A percentile compares a stretch with the other conserved stretches of the same genome.
These are phyloP conservation scores for Acridotheres tristis DNA, from an alignment of 2,797 vertebrate genomes.

Conservation along the genomic window DNA sequence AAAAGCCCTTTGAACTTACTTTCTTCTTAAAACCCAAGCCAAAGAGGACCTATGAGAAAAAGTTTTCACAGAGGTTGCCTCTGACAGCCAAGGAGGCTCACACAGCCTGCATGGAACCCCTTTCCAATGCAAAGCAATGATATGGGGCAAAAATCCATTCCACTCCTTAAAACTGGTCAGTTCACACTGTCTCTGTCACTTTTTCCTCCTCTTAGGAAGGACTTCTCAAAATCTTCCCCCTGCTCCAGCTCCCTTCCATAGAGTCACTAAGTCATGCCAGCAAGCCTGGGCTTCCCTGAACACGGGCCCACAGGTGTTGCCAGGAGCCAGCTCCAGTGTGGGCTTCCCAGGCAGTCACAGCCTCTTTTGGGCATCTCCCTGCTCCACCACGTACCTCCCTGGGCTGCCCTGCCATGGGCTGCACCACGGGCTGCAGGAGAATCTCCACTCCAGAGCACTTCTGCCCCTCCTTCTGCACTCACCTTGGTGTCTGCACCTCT, in stretches of 20 bases:
- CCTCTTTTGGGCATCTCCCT: not conserved
- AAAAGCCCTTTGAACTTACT: not conserved
- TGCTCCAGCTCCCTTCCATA: not conserved
- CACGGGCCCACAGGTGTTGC: rapidly evolving
- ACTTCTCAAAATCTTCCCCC: not conserved
- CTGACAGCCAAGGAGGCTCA: not conserved
- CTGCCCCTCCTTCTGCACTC: not conserved
- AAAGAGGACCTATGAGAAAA: not conserved
- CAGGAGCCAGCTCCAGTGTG: not conserved
- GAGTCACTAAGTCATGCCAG: rapidly evolving
- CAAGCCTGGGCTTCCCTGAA: not conserved
- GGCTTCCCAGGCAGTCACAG: not conserved
- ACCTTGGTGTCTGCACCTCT: not conserved
- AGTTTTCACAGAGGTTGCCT: not conserved
- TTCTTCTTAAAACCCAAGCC: not conserved
- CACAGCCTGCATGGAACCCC: not conserved
- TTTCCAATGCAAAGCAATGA: rapidly evolving
- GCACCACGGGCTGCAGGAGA: rapidly evolving
- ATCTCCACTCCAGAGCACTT: not conserved
- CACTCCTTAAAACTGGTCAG: not conserved
- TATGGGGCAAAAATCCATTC: not conserved
- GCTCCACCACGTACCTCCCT: rapidly evolving
- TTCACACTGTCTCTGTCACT: not conserved
- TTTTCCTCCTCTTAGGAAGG: not conserved
- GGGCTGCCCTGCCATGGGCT: not conserved